phyloP scores from a whole-genome alignment of 2,888 invertebrate species.

The Ornithoptera alexandrae region DNA sequence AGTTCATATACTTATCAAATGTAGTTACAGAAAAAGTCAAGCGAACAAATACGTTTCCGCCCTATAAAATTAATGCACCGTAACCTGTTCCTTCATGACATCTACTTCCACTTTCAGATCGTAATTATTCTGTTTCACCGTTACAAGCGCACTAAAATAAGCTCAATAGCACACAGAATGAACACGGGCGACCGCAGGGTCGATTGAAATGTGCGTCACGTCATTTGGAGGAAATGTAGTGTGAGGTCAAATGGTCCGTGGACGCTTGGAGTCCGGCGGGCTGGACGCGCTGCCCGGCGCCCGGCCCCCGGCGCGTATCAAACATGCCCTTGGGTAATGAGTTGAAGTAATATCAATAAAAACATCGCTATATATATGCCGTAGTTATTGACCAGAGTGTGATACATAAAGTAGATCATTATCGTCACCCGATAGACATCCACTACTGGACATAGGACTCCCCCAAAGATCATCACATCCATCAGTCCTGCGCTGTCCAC shows the following conservation, averaged over 20 bases:
- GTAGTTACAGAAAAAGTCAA: too few species aligned
- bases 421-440: too few species aligned
- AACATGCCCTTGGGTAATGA: slow-evolving; percentile 1
- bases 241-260: slow-evolving; percentile 44
- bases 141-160: slow-evolving; percentile 12
- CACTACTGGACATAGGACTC: too few species aligned
- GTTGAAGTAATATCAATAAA: neutral
- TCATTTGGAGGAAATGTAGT: slow-evolving; percentile 48
- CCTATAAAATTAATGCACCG: too few species aligned
- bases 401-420: too few species aligned
- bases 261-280: slow-evolving; percentile 21
- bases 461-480: too few species aligned
- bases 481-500: too few species aligned
- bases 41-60: too few species aligned
- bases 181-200: slow-evolving; percentile 38
- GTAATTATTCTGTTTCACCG: slow-evolving; percentile 15
- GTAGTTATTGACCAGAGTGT: too few species aligned
- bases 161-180: slow-evolving; percentile 34
- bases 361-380: neutral
- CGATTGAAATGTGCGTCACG: slow-evolving; percentile 49
- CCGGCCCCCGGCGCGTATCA: slow-evolving; percentile 2
- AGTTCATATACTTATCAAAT: too few species aligned
- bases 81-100: too few species aligned
- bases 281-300: slow-evolving; percentile 6
- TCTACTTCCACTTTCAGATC: neutral